Evolutionary conservation across 2,797 vertebrate genomes (phyloP).

Genomic region (Cyclura pinguis): DNA sequence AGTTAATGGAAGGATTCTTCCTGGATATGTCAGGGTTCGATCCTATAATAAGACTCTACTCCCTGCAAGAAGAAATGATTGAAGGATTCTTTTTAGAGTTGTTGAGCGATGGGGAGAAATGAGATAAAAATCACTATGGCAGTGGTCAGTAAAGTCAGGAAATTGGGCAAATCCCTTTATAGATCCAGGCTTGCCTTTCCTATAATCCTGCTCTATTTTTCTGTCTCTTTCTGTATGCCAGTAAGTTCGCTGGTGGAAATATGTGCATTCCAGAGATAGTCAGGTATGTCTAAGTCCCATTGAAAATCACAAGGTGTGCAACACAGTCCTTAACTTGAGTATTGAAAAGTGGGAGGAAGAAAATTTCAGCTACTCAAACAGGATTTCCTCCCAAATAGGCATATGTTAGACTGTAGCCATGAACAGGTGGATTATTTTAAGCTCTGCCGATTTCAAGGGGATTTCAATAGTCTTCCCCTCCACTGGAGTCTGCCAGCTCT

Average conservation of each 20-base stretch:
- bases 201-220: not conserved
- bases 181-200: not conserved
- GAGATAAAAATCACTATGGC: not conserved
- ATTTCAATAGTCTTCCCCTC: not conserved
- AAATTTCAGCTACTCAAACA: not conserved
- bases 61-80: not conserved
- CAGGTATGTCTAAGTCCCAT: no score
- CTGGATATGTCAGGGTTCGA: no score
- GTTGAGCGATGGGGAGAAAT: not conserved
- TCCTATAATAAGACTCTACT: no score
- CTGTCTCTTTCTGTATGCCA: not conserved
- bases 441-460: not conserved
- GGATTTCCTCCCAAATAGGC: not conserved
- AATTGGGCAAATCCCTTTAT: not conserved
- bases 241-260: not conserved
- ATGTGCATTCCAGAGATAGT: not conserved
- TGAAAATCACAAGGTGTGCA: not conserved
- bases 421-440: not conserved
- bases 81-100: not conserved
- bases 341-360: no score
- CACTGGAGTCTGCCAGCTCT: not conserved
- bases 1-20: no score
- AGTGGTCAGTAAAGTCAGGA: not conserved
- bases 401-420: not conserved
- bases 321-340: not conserved